These are phyloP conservation scores for Trissolcus basalis DNA, from an alignment of 1,140 invertebrate genomes.

Conservation along the genomic window DNA sequence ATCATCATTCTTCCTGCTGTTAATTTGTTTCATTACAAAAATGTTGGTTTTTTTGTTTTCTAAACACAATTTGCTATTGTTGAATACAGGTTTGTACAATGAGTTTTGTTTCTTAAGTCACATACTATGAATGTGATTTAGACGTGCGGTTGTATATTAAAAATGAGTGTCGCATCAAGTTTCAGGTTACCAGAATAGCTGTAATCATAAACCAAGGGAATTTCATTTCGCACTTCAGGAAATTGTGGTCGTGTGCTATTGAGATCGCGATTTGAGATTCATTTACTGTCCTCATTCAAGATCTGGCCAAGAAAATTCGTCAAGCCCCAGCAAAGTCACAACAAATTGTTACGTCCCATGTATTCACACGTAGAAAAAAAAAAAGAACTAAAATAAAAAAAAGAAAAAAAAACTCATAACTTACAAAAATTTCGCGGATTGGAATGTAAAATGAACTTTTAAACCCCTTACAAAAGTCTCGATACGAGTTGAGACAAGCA, in stretches of 20 bases:
- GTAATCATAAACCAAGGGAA: slow-evolving; percentile 54
- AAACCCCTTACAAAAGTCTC: no score
- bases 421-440: no score
- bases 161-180: slow-evolving; percentile 52
- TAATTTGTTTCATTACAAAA: no score
- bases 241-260: slow-evolving; percentile 31
- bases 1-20: not conserved
- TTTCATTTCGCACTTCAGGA: slow-evolving; percentile 53
- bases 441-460: no score
- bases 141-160: slow-evolving; percentile 24
- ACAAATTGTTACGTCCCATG: no score
- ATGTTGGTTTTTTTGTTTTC: no score
- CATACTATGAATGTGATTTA: slow-evolving; percentile 35
- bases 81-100: not conserved
- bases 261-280: slow-evolving; percentile 4
- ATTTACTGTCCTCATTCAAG: not conserved
- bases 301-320: no score
- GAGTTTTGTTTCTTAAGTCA: slow-evolving; percentile 18
- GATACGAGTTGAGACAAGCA: no score
- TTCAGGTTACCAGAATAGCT: slow-evolving; percentile 53
- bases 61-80: not conserved
- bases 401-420: no score
- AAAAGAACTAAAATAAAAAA: no score
- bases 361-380: no score
- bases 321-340: no score